Base-by-base conservation (phyloP, 1,140 invertebrate species). In the Cotesia chilonis region DNA sequence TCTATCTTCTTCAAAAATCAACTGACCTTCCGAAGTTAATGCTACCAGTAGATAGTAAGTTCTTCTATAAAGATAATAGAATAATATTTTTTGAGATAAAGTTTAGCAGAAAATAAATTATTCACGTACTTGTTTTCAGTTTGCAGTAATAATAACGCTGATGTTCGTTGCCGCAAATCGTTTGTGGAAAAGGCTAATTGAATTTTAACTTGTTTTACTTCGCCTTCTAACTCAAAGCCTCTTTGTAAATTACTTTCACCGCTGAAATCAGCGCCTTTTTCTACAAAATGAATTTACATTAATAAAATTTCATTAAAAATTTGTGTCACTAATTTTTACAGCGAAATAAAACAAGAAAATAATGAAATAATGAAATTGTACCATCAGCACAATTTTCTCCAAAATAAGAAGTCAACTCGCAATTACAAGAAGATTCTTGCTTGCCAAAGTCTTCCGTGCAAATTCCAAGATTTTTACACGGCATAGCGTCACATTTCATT, bases 391-490 rank as follows among this genome's bases (percentile, higher is more conserved):
- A 92, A 65, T 86, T 77, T 78, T 95, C 93, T 54, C 95, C 95
- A 77, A 94, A 93, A 81, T 95, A 97, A 67, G 94, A 96, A 4
- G 94, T 97, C 17, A 93, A 88, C 71, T 95, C 92, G 79, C 96
- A 98, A 75, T 97, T 92, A 82, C 96, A 98, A 4, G 91, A 91
- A 71, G 92, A 94, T 74, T 93, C 90, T 67, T 93, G 92, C 65
- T 93, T 92, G n/a, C 91, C 91, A 82, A 97, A 97, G 82, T 95
- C 92, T 83, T 98, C 96, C 6, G 93, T 92, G 79, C 96, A 98
- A 17, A 93, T 89, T 0, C 95, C 96, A 5, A 92, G 90, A 84
- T 98, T 95, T 78, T 95, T 93, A 80, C 96, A 98, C 0, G 95
- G 95, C 65, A 92, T 89, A 0, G 90, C 89, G 74, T 96, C 94